phyloP scores from a whole-genome alignment of 2,888 invertebrate genomes.

The Drosophila antonietae region DNA sequence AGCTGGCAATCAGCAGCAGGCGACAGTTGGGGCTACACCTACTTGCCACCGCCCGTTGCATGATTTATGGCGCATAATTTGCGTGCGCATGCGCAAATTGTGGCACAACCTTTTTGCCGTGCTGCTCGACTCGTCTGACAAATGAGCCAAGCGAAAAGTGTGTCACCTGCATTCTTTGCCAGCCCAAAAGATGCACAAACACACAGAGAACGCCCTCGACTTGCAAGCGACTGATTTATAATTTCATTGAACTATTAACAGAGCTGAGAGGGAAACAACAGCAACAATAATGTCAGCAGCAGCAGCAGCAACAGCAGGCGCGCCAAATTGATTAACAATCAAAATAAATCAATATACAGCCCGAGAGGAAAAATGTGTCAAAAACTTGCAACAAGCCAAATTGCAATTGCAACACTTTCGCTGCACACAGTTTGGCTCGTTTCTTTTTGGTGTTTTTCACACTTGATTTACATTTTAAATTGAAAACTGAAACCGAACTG shows the following conservation, averaged over 20 bases:
- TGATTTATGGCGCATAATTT: constrained; percentile 79
- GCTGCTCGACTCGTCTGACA: constrained; percentile 56
- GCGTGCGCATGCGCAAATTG: constrained; percentile 80
- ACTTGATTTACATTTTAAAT: constrained; percentile 79
- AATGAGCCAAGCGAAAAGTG: constrained; percentile 65
- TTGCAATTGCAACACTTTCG: constrained; percentile 79
- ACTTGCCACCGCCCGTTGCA: constrained; percentile 49
- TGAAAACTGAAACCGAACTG: constrained; percentile 54
- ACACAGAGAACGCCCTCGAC: constrained; percentile 5
- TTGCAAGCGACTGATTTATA: constrained; percentile 63
- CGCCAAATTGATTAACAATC: constrained; percentile 77
- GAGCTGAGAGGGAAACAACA: constrained; percentile 18
- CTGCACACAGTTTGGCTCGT: constrained; percentile 50
- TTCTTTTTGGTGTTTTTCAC: constrained; percentile 64
- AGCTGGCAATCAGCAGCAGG: constrained; percentile 60
- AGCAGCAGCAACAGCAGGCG: constrained; percentile 36
- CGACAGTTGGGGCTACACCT: constrained; percentile 75
- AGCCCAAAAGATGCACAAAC: constrained; percentile 10
- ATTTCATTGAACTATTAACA: constrained; percentile 76
- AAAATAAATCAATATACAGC: constrained; percentile 77
- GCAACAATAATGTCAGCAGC: background rate
- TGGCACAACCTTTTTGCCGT: constrained; percentile 59
- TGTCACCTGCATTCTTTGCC: constrained; percentile 73
- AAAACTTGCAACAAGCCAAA: constrained; percentile 74
- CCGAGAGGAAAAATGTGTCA: constrained; percentile 73